phyloP scores from a whole-genome alignment of 2,888 invertebrate species.

The Cephus pygmeus region DNA sequence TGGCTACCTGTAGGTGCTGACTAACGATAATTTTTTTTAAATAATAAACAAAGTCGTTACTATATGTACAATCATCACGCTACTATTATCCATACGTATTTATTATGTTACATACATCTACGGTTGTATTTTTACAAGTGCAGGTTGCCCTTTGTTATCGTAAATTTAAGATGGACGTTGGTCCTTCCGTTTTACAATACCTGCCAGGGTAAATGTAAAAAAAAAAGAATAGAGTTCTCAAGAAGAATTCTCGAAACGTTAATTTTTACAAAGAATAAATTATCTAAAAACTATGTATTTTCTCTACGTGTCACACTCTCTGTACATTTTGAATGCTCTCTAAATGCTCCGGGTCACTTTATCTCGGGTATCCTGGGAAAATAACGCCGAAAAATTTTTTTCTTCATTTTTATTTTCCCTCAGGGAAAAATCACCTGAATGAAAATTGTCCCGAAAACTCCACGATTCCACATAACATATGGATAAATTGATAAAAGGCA shows the following conservation, averaged over 20 bases:
- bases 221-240: constrained; percentile 7
- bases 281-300: constrained; percentile 40
- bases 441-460: not conserved
- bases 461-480: not conserved
- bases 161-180: not conserved
- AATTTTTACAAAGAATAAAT: constrained; percentile 48
- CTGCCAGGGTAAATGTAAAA: constrained; percentile 16
- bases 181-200: not conserved
- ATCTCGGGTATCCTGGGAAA: not conserved
- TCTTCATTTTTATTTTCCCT: not conserved
- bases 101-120: not conserved
- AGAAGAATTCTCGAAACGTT: constrained; percentile 18
- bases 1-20: constrained; percentile 30
- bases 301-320: constrained; percentile 4
- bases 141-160: not conserved
- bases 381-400: not conserved
- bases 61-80: constrained; percentile 36
- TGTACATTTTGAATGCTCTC: constrained; percentile 21
- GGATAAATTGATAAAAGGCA: not conserved
- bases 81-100: constrained; percentile 11
- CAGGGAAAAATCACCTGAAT: not conserved
- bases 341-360: constrained; percentile 1
- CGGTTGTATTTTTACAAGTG: constrained; percentile 3
- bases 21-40: constrained; percentile 31
- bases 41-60: constrained; percentile 32